Evolutionary conservation across 2,113 vertebrate species (phyloP), one percentile per base, ranked within the genome.

Genomic region (Tympanuchus pallidicinctus): DNA sequence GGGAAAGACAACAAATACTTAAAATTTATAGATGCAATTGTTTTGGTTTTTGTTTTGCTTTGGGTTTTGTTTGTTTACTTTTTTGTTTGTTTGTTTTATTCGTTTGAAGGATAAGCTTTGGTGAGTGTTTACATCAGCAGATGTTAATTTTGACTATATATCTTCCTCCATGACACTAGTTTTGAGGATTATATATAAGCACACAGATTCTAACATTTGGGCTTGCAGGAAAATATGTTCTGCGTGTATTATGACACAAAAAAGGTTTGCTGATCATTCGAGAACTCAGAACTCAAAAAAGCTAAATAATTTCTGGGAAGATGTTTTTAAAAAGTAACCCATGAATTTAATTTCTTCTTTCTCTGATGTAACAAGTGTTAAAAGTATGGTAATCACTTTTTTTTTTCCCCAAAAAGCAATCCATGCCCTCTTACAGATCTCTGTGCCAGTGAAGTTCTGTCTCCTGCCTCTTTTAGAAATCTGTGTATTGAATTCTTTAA

Each of bases 401-500:
- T 24, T 82, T 81, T 61, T 73, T 42, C 18, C 34, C 1, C 6
- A 1, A 11, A 52, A 83, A 87, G 21, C n/a, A 72, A 57, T 67
- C 19, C 86, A 10, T 59, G 48, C 71, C 72, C 61, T 70, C 10
- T 79, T 88, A 82, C 3, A 76, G 48, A 54, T 82, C 67, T 78
- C 21, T 10, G 3, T 71, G 67, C 34, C 66, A 67, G 57, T 71
- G 2, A 74, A 82, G 43, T 89, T 79, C 65, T 73, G 50, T 91
- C 65, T 86, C 59, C 66, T 47, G 5, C 67, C 56, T 88, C 89
- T 85, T 91, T 86, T 90, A 80, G 90, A 73, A 89, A 80, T 71
- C 91, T 77, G 47, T 80, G 66, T 94, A 82, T 85, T 56, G 93
- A 52, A 86, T 94, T 82, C n/a, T 93, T 93, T 94, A 95, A 95